Evolutionary conservation across 1,140 invertebrate genomes (phyloP).

Genomic region (Nasonia giraulti): DNA sequence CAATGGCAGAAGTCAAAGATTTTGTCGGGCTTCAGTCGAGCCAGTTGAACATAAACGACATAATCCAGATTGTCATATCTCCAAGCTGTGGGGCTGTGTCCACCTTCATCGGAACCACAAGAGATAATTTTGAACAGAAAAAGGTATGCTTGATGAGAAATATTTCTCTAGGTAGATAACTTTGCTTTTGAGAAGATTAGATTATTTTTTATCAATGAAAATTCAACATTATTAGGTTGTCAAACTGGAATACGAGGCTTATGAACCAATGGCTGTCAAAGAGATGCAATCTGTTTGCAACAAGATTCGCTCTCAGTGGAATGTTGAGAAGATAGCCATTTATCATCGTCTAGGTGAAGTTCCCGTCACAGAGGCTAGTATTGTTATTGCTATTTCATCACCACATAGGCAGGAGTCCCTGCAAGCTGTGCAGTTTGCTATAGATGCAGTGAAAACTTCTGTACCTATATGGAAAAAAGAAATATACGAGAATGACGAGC

Average conservation of each 20-base stretch:
- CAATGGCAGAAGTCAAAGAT: constrained; percentile 68
- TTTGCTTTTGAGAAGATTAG: background rate
- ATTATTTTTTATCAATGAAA: background rate
- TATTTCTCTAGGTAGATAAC: background rate
- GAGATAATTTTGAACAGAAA: constrained; percentile 92
- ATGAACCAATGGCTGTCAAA: constrained; percentile 92
- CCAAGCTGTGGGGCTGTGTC: constrained; percentile 90
- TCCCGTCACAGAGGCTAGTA: constrained; percentile 90
- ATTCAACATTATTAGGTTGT: constrained; percentile 77
- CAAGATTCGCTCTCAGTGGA: constrained; percentile 82
- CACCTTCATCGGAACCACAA: constrained; percentile 92
- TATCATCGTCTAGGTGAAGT: constrained; percentile 90
- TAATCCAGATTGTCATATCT: constrained; percentile 80
- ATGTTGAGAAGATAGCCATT: constrained; percentile 86
- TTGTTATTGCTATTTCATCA: constrained; percentile 93
- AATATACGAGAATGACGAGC: constrained; percentile 81
- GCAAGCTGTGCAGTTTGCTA: constrained; percentile 87
- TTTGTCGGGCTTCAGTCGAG: constrained; percentile 80
- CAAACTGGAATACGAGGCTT: constrained; percentile 93
- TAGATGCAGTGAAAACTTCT: constrained; percentile 88
- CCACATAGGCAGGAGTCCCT: constrained; percentile 89
- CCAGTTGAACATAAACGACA: constrained; percentile 81
- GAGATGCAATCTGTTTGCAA: constrained; percentile 87
- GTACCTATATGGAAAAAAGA: constrained; percentile 99
- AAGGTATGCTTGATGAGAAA: constrained; percentile 73